Conservation (phyloP, 2,888 invertebrate species). For the Lasioglossum villosulum region DNA sequence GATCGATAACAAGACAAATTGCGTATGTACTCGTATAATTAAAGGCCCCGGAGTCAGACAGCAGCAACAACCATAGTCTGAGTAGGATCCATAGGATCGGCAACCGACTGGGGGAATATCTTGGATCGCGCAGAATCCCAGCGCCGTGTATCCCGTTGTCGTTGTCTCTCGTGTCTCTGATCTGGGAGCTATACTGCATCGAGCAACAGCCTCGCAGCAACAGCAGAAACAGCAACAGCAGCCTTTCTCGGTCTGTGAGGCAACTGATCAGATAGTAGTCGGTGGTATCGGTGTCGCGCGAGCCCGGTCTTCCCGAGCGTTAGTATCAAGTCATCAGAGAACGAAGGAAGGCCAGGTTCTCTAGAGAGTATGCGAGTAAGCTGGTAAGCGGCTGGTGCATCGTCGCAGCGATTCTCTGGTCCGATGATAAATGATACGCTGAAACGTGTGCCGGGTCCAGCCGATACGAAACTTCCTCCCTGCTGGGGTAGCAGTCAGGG, state of each 20-base stretch:
- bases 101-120: constrained; percentile 48
- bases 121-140: constrained; percentile 54
- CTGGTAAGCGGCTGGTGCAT: constrained; percentile 29
- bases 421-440: constrained; percentile 76
- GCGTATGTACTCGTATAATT: constrained; percentile 52
- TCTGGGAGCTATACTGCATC: neutral
- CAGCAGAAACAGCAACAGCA: neutral
- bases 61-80: neutral
- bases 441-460: constrained; percentile 70
- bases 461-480: constrained; percentile 75
- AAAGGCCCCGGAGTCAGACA: constrained; percentile 38
- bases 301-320: constrained; percentile 42
- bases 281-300: constrained; percentile 67
- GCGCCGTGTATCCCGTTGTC: constrained; percentile 16
- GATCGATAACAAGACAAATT: constrained; percentile 64
- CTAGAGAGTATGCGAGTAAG: neutral
- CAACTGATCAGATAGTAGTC: constrained; percentile 46
- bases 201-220: neutral
- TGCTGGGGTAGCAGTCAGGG: constrained; percentile 61
- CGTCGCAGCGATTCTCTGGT: constrained; percentile 43
- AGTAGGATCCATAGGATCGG: constrained; percentile 1
- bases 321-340: constrained; percentile 69
- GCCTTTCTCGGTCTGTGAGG: constrained; percentile 28
- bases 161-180: constrained; percentile 15
- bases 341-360: constrained; percentile 1